Evolutionary conservation across 2,888 invertebrate species (phyloP), one percentile per base, ranked within the genome.

Genomic region (Andrena bicolor): DNA sequence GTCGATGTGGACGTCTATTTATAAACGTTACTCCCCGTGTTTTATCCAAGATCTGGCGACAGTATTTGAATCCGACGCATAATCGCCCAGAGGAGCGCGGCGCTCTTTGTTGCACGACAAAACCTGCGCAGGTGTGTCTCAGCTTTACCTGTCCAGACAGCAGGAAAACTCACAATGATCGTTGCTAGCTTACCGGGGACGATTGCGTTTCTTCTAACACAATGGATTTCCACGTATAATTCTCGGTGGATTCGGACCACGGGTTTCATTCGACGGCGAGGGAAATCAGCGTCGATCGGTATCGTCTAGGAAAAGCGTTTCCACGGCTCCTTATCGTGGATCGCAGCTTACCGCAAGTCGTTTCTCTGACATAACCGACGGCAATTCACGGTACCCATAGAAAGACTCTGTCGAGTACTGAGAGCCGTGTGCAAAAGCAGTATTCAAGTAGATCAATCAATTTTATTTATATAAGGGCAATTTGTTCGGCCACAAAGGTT

Each of bases 71-170:
- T 49, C 53, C 28, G 28, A 32, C 71, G 49, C 23, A 13, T 56
- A 35, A 32, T 10, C n/a, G 13, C 41, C 30, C 49, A 35, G 68
- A 60, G 66, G 30, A 63, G 75, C 51, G 66, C 56, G 32, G 66
- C 23, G 23, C 16, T 68, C 75, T 68, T 83, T 83, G 82, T 75
- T 82, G 10, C 20, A 7, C 35, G 71, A 83, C 56, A 60, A 70
- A 76, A 70, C 74, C 68, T 26, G 58, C 68, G 72, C 84, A 83
- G 84, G 80, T 77, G 83, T 69, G 77, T 58, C 76, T 35, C 28
- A 23, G 65, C 32, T 70, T 72, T 83, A 77, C 80, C 84, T 84
- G 80, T 20, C 26, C 6, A 1, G 16, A 35, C 26, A 20, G 51
- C n/a, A 64, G 64, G 30, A 78, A 78, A 78, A 71, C 41, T 78